A percentile compares a stretch with the other conserved stretches of the same genome.
Conservation (phyloP, 2,113 vertebrate species). For the Circaetus gallicus region DNA sequence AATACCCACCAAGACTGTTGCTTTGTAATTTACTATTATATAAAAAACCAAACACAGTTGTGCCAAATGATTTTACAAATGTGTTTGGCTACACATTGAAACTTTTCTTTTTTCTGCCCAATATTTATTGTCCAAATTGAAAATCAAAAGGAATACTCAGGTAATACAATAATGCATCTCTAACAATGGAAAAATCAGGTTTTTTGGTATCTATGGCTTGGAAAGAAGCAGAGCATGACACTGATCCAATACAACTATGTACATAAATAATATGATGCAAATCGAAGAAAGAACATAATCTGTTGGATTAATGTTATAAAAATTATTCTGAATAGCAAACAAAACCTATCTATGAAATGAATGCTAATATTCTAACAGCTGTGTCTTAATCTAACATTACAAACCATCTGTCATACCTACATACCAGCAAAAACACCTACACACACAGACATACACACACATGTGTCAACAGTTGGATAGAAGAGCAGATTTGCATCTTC, state of each 20-base stretch:
- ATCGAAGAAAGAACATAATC: background rate
- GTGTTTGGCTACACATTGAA: background rate
- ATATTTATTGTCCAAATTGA: background rate
- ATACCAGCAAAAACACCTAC: background rate
- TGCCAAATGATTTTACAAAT: background rate
- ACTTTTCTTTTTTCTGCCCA: background rate
- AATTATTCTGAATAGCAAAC: background rate
- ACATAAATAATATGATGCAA: background rate
- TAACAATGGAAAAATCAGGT: background rate
- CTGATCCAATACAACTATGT: accelerated
- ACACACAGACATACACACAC: background rate
- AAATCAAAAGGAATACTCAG: background rate
- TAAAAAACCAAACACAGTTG: background rate
- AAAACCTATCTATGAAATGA: background rate
- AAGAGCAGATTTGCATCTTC: background rate
- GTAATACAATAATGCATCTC: too few species aligned
- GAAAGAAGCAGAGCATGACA: background rate
- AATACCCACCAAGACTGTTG: background rate
- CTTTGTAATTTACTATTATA: too few species aligned
- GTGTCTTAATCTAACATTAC: background rate
- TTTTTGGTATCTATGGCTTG: background rate
- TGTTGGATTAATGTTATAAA: background rate
- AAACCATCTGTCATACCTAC: background rate
- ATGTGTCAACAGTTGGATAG: background rate
- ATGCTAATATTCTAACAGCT: background rate